A percentile compares a stretch with the other conserved stretches of the same genome.
phyloP scores from a whole-genome alignment of 1,140 invertebrate species.

The Lepidurus apus region DNA sequence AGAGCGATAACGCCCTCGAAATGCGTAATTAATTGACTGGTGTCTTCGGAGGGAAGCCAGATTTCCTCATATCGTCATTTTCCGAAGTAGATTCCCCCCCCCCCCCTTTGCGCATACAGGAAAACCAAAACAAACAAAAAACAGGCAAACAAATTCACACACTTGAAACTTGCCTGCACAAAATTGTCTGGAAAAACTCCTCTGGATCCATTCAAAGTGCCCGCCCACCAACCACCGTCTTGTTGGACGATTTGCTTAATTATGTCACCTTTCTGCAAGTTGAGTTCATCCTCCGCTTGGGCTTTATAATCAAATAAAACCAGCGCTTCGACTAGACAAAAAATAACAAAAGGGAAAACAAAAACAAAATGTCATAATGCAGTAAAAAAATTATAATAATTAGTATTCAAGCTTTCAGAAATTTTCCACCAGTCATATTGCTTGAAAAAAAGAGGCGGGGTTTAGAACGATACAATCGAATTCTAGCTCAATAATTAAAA shows the following conservation, averaged over 20 bases:
- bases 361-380: no score
- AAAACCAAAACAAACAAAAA: neutral
- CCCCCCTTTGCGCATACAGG: neutral
- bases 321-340: constrained; percentile 62
- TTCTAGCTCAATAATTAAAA: constrained; percentile 24
- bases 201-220: constrained; percentile 74
- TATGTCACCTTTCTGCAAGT: constrained; percentile 79
- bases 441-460: neutral
- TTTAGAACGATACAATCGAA: neutral
- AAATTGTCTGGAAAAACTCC: constrained; percentile 98
- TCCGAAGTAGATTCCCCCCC: neutral
- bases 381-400: no score
- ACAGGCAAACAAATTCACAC: neutral
- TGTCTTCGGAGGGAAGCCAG: neutral
- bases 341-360: neutral
- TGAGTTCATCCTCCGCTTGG: constrained; percentile 75
- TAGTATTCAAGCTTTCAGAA: neutral
- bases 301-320: constrained; percentile 76
- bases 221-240: constrained; percentile 94
- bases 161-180: constrained; percentile 59
- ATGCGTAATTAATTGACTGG: neutral
- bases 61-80: neutral
- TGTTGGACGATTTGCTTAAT: constrained; percentile 76
- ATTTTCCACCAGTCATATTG: constrained; percentile 18
- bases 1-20: neutral